phyloP scores from a whole-genome alignment of 2,888 invertebrate genomes.

The Merodon equestris region DNA sequence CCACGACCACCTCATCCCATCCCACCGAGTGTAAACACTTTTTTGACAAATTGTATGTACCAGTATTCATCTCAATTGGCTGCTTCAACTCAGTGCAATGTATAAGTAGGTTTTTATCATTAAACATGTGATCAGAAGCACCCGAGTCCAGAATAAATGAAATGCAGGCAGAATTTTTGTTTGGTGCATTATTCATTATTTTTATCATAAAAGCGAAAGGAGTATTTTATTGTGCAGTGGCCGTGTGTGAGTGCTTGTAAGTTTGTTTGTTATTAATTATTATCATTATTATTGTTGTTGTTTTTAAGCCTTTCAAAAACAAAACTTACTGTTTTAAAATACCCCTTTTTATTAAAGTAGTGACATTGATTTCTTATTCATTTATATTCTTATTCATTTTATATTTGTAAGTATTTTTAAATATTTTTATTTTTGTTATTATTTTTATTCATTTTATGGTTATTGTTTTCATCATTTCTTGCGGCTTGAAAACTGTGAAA shows the following conservation, averaged over 20 bases:
- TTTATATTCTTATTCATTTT: neutral
- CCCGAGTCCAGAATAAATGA: conserved; percentile 60
- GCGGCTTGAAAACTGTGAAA: too few species aligned
- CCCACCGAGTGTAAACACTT: conserved; percentile 47
- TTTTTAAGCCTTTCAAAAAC: neutral
- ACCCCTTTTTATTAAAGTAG: conserved; percentile 1
- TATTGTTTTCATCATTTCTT: too few species aligned
- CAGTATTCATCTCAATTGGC: conserved; percentile 70
- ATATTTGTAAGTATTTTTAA: too few species aligned
- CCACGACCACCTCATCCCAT: too few species aligned
- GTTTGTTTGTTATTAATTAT: too few species aligned
- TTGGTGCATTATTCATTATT: conserved; percentile 5
- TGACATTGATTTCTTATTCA: neutral
- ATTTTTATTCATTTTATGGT: too few species aligned
- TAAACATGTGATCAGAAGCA: conserved; percentile 68
- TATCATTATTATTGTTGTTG: neutral
- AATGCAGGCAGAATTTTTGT: too few species aligned
- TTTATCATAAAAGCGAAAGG: conserved; percentile 42
- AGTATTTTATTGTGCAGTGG: neutral
- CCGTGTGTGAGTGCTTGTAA: too few species aligned
- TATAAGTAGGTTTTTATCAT: conserved; percentile 56
- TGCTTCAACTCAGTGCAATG: conserved; percentile 48
- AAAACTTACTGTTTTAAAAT: neutral
- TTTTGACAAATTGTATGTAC: conserved; percentile 17
- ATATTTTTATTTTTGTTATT: too few species aligned